Percentiles rank a stretch among this genome's conserved stretches.
phyloP scores from a whole-genome alignment of 2,113 vertebrate species.

The Heteronetta atricapilla region DNA sequence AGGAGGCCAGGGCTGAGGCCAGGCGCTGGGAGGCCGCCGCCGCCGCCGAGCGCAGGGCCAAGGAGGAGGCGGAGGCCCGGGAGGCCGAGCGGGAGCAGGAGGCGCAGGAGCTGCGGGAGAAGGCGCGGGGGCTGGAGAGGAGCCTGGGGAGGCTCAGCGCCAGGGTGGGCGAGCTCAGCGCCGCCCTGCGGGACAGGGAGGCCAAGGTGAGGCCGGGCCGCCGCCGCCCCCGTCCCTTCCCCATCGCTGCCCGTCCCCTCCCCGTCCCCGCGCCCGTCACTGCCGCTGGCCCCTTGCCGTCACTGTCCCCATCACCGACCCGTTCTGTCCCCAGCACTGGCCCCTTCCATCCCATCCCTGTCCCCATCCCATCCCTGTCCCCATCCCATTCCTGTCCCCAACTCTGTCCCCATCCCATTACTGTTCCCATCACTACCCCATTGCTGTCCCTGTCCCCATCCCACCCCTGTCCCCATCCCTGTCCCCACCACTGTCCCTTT shows the following conservation, averaged over 20 bases:
- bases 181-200: conserved; percentile 68
- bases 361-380: no score
- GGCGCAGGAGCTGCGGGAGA: conserved; percentile 41
- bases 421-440: no score
- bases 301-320: accelerated
- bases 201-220: conserved; percentile 51
- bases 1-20: background rate
- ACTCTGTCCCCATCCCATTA: no score
- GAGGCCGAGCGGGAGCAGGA: background rate
- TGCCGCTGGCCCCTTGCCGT: no score
- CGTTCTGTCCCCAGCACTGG: no score
- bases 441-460: no score
- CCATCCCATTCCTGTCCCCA: no score
- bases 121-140: background rate
- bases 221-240: background rate
- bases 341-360: no score
- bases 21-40: background rate
- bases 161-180: conserved; percentile 22
- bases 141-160: conserved; percentile 1
- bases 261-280: background rate
- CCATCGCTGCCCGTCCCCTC: background rate
- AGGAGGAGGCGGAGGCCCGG: background rate
- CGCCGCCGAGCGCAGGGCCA: background rate
- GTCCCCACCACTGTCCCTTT: no score
- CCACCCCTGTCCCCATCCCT: no score